A percentile compares a stretch with the other conserved stretches of the same genome.
phyloP scores from a whole-genome alignment of 92 coral and sea anemone genomes.

The Ricordea florida region DNA sequence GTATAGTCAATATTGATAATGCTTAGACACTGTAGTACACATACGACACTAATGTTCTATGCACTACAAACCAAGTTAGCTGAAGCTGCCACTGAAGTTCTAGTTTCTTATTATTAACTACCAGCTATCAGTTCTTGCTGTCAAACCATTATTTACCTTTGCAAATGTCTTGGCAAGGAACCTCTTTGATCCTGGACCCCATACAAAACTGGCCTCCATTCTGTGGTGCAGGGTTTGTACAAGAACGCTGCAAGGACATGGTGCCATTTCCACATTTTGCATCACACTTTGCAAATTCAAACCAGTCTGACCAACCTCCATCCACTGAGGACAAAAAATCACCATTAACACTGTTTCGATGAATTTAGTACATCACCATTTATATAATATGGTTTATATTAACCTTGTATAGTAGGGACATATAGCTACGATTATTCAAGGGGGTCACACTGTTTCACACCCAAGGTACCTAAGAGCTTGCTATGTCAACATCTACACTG shows the following conservation, averaged over 20 bases:
- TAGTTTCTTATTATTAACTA: too few species aligned
- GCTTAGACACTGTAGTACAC: too few species aligned
- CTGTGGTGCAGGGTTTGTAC: conserved; percentile 30
- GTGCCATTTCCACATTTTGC: conserved; percentile 43
- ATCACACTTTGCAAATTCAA: not conserved
- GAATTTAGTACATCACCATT: too few species aligned
- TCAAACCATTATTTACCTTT: not conserved
- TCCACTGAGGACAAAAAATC: not conserved
- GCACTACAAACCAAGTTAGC: too few species aligned
- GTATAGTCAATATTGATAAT: too few species aligned
- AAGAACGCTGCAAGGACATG: not conserved
- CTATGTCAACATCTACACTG: too few species aligned
- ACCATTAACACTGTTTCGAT: not conserved
- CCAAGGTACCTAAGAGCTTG: too few species aligned
- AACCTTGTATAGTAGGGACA: too few species aligned
- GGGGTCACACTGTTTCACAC: too few species aligned
- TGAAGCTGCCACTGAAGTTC: not conserved
- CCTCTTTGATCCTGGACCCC: not conserved
- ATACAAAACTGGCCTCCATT: conserved; percentile 22
- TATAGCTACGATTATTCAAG: too few species aligned
- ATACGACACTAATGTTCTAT: too few species aligned
- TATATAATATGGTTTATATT: too few species aligned
- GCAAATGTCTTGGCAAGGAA: conserved; percentile 2
- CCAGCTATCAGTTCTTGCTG: not conserved
- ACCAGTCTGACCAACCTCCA: conserved; percentile 39